These are phyloP conservation scores for Psophia crepitans DNA, from an alignment of 2,113 vertebrate species.

Conservation along the genomic window DNA sequence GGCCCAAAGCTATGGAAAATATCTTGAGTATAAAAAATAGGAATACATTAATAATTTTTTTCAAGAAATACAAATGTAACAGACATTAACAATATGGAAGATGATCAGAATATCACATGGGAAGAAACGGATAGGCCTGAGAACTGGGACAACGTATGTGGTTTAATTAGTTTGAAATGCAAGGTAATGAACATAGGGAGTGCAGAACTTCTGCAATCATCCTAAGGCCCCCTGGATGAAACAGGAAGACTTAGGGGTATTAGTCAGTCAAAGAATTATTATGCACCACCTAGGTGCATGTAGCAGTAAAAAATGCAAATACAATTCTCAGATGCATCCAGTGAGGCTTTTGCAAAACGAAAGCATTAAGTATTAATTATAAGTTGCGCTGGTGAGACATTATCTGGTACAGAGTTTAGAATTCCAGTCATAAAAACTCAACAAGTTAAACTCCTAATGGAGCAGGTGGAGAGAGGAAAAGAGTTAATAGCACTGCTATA, in stretches of 20 bases:
- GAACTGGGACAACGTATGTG: slow-evolving; percentile 11
- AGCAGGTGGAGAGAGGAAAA: not conserved
- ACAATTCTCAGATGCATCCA: slow-evolving; percentile 21
- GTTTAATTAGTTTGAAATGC: slow-evolving; percentile 65
- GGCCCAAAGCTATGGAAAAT: not conserved
- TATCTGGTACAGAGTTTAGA: slow-evolving; percentile 33
- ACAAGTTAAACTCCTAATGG: slow-evolving; percentile 7
- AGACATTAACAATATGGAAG: slow-evolving; percentile 24
- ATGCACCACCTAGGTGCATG: slow-evolving; percentile 34
- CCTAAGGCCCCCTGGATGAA: slow-evolving; percentile 7
- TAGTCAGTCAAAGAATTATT: slow-evolving; percentile 53
- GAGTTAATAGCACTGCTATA: not conserved
- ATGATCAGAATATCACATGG: not conserved
- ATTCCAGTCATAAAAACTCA: slow-evolving; percentile 33
- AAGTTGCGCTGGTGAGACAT: slow-evolving; percentile 52
- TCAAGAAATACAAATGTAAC: not conserved
- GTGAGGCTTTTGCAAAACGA: slow-evolving; percentile 23
- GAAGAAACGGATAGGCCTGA: slow-evolving; percentile 31
- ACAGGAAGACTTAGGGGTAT: slow-evolving; percentile 36
- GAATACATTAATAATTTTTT: not conserved
- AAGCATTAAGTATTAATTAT: slow-evolving; percentile 66
- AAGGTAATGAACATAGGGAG: slow-evolving; percentile 55
- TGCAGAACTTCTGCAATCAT: slow-evolving; percentile 1
- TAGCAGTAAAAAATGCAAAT: slow-evolving; percentile 57
- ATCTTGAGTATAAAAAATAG: not conserved